Evolutionary conservation across 2,113 vertebrate genomes (phyloP).

Genomic region (Ursus arctos): DNA sequence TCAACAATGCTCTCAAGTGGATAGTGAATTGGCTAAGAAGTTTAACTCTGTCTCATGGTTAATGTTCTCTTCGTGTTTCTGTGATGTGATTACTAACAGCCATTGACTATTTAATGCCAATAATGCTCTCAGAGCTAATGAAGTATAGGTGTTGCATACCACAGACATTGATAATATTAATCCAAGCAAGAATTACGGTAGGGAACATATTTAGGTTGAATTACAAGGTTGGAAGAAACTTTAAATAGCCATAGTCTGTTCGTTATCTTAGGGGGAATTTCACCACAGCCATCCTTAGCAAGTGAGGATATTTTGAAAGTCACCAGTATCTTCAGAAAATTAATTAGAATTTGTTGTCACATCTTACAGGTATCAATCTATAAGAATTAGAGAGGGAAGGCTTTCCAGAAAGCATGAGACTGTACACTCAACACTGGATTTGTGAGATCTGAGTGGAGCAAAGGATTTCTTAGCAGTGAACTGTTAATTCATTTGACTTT

Average conservation of each 20-base stretch:
- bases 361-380: background rate
- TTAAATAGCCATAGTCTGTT: background rate
- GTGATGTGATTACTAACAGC: constrained; percentile 29
- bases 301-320: background rate
- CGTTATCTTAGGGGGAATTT: constrained; percentile 5
- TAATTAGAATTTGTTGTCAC: background rate
- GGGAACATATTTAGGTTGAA: background rate
- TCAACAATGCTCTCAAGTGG: constrained; percentile 43
- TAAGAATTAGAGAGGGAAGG: background rate
- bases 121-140: background rate
- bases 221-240: background rate
- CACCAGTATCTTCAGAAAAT: constrained; percentile 23
- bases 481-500: background rate
- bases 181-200: background rate
- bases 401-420: background rate
- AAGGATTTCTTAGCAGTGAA: background rate
- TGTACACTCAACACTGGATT: background rate
- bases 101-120: constrained; percentile 5
- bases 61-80: background rate
- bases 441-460: background rate
- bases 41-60: constrained; percentile 30
- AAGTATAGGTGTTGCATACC: background rate
- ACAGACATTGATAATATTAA: background rate
- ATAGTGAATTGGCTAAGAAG: constrained; percentile 12
- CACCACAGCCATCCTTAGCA: background rate